Evolutionary conservation across 2,888 invertebrate genomes (phyloP).

Genomic region (Drosophila meridiana): DNA sequence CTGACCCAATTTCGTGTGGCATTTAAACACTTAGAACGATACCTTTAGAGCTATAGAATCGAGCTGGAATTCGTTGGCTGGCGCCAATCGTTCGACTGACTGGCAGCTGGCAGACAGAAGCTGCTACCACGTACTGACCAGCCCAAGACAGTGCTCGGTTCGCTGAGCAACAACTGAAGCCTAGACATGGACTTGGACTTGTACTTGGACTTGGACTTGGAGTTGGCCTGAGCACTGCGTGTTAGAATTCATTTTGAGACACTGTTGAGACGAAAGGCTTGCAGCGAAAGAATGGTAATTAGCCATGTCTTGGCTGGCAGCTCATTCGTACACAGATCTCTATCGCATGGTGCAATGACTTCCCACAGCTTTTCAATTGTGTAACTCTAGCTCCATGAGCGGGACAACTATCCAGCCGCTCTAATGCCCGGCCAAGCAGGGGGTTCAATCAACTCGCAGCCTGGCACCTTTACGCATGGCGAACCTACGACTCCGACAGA

Average conservation of each 20-base stretch:
- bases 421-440: conserved; percentile 47
- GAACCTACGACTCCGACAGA: conserved; percentile 29
- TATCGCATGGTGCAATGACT: conserved; percentile 67
- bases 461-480: conserved; percentile 83
- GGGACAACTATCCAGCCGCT: conserved; percentile 9
- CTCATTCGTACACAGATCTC: conserved; percentile 56
- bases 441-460: conserved; percentile 67
- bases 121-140: conserved; percentile 26
- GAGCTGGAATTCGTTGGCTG: conserved; percentile 26
- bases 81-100: conserved; percentile 30
- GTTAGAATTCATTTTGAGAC: conserved; percentile 79
- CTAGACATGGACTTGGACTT: background rate
- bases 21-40: conserved; percentile 15
- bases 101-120: conserved; percentile 14
- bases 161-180: conserved; percentile 34
- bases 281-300: conserved; percentile 72
- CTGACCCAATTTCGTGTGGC: conserved; percentile 66
- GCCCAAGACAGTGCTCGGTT: conserved; percentile 45
- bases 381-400: conserved; percentile 46
- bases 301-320: conserved; percentile 49
- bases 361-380: conserved; percentile 69
- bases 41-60: conserved; percentile 9
- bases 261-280: conserved; percentile 65
- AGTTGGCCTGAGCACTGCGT: conserved; percentile 49
- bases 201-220: conserved; percentile 1